These are phyloP conservation scores for Lepidonotus clava DNA, from an alignment of 2,888 invertebrate species.

Conservation along the genomic window DNA sequence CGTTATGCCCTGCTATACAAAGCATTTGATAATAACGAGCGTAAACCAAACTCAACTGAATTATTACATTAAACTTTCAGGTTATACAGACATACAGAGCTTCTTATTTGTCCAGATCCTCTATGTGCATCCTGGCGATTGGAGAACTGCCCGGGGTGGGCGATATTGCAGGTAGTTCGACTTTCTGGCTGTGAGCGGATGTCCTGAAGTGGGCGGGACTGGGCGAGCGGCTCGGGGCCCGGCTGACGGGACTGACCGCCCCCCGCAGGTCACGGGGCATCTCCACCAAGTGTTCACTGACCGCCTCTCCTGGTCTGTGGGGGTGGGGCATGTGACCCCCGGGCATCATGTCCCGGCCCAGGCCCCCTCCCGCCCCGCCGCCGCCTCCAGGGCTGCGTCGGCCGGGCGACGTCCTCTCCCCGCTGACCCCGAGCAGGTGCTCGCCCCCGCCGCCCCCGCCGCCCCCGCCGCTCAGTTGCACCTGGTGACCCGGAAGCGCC, in stretches of 20 bases:
- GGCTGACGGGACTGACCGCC: background rate
- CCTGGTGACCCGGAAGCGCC: background rate
- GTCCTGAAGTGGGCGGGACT: background rate
- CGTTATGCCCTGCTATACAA: too few species aligned
- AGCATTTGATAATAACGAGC: too few species aligned
- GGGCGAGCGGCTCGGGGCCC: background rate
- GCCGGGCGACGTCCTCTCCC: background rate
- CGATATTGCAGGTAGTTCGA: slow-evolving; percentile 29
- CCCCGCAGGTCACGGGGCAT: background rate
- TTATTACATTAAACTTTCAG: too few species aligned
- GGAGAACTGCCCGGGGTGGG: background rate
- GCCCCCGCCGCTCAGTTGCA: background rate
- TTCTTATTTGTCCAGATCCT: slow-evolving; percentile 23
- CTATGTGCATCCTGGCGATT: background rate
- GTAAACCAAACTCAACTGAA: too few species aligned
- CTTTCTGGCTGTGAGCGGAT: background rate
- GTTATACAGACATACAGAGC: too few species aligned
- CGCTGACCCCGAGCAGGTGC: background rate
- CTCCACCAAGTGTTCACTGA: background rate
- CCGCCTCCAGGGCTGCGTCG: background rate
- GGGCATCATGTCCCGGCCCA: background rate
- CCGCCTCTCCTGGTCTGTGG: background rate
- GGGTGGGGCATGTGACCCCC: background rate
- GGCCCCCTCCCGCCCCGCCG: background rate
- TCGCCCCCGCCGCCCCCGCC: background rate